Conservation (phyloP, 2,888 invertebrate species). For the Epinotia nisella region DNA sequence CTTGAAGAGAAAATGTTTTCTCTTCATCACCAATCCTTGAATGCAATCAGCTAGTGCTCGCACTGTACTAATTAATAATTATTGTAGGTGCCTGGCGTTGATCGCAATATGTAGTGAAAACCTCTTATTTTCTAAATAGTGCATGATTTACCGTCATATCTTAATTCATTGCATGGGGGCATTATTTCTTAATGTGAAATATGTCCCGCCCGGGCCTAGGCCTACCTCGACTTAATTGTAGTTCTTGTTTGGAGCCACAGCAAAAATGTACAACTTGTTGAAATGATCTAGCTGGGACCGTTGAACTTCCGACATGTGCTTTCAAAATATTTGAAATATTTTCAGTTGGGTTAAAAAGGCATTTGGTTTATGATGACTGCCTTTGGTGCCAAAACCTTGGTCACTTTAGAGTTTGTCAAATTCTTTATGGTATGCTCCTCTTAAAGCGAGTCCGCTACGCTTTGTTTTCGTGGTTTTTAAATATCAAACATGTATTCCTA, state of each 20-base stretch:
- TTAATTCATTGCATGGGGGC: too few relatives aligned
- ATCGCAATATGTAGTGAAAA: not conserved
- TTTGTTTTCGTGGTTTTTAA: too few relatives aligned
- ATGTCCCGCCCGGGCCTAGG: too few relatives aligned
- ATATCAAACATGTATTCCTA: too few relatives aligned
- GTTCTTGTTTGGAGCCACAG: constrained; percentile 4
- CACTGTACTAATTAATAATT: not conserved
- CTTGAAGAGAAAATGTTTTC: not conserved
- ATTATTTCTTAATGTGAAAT: too few relatives aligned
- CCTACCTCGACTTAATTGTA: not conserved
- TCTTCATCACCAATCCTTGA: not conserved
- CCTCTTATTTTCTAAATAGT: not conserved
- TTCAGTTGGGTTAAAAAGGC: not conserved
- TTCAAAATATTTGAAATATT: not conserved
- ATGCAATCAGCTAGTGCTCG: not conserved
- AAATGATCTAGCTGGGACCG: constrained; percentile 24
- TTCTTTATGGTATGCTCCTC: not conserved
- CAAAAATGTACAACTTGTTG: not conserved
- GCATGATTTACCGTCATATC: constrained; percentile 2
- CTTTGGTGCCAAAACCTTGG: not conserved
- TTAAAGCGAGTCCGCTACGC: too few relatives aligned
- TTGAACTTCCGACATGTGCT: not conserved
- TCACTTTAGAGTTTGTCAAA: not conserved
- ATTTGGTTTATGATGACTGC: not conserved
- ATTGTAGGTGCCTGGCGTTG: not conserved